These are phyloP conservation scores for Poecilia gillii DNA, from an alignment of 2,797 vertebrate genomes.

Conservation along the genomic window DNA sequence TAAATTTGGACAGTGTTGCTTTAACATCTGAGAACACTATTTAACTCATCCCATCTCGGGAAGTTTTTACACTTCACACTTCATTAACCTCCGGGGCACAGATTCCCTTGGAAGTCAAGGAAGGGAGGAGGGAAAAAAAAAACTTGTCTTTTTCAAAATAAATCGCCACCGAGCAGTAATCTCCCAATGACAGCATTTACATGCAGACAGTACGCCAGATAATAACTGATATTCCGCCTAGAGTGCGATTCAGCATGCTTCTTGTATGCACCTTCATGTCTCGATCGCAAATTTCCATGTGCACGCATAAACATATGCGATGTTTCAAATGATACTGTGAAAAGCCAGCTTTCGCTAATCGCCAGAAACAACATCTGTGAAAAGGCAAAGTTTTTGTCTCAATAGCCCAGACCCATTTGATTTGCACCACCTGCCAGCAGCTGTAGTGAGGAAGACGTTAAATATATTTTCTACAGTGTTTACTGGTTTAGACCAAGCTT, in stretches of 20 bases:
- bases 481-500: conserved; percentile 2
- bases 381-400: conserved; percentile 44
- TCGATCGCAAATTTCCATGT: conserved; percentile 52
- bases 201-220: conserved; percentile 63
- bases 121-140: conserved; percentile 54
- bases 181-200: conserved; percentile 73
- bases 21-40: conserved; percentile 93
- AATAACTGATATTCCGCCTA: conserved; percentile 62
- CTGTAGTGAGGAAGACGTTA: conserved; percentile 16
- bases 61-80: conserved; percentile 99
- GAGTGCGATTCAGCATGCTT: conserved; percentile 46
- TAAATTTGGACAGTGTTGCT: conserved; percentile 82
- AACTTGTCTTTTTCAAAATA: conserved; percentile 80
- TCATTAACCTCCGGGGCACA: conserved; percentile 92
- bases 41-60: conserved; percentile 89
- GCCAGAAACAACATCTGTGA: conserved; percentile 38
- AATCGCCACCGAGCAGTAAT: conserved; percentile 77
- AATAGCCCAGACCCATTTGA: conserved; percentile 37
- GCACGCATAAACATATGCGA: conserved; percentile 37
- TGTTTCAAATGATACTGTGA: conserved; percentile 34
- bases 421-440: conserved; percentile 12
- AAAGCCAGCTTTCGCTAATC: conserved; percentile 36
- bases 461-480: conserved; percentile 20
- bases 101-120: conserved; percentile 88
- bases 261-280: conserved; percentile 55